These are phyloP conservation scores for Sapayoa aenigma DNA, from an alignment of 2,113 vertebrate species.

Conservation along the genomic window DNA sequence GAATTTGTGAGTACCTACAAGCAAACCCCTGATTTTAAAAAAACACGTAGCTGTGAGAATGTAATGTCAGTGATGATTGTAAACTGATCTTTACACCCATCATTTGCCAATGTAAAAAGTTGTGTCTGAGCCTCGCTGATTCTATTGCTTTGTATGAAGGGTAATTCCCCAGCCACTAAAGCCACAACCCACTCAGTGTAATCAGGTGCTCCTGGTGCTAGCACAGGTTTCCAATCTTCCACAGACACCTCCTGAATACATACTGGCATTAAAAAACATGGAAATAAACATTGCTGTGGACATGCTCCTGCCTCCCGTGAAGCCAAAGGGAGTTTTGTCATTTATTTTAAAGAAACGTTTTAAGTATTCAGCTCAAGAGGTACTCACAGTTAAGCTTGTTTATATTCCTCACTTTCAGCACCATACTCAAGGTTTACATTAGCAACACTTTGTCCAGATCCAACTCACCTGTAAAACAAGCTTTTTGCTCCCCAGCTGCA, in stretches of 20 bases:
- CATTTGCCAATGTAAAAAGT: background rate
- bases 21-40: background rate
- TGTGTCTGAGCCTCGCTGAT: background rate
- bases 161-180: background rate
- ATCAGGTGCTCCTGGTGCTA: background rate
- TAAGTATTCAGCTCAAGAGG: background rate
- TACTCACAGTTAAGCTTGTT: background rate
- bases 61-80: background rate
- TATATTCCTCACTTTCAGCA: background rate
- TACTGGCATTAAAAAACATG: background rate
- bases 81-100: slow-evolving; percentile 1
- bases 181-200: background rate
- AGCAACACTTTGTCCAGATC: background rate
- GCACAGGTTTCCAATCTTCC: background rate
- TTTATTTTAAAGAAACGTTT: background rate
- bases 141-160: background rate
- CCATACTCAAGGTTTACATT: background rate
- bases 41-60: background rate
- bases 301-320: background rate
- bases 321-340: background rate
- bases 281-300: background rate
- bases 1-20: background rate
- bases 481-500: background rate
- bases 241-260: background rate
- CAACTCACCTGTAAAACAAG: background rate